Base-by-base conservation (phyloP, 2,797 vertebrate genomes). In the Sphaeramia orbicularis region DNA sequence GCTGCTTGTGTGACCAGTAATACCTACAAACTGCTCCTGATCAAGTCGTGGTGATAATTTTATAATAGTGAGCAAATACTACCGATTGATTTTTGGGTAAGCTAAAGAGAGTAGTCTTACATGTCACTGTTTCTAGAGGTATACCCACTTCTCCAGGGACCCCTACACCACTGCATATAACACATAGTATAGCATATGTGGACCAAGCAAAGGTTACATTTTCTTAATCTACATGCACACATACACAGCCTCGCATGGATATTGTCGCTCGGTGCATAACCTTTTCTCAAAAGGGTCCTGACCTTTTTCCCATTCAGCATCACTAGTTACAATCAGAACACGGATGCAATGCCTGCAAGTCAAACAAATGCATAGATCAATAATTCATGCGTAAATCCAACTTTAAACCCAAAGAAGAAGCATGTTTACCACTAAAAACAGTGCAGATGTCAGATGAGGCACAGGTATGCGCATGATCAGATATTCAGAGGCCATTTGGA, bases 251-350 rank as follows among this genome's bases (percentile, higher is more conserved):
- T 47, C 45, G 42, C 24, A 58, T 10, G 27, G 69, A 50, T 75
- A 80, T 81, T 78, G 75, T 50, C 37, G 44, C 61, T 18, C 38
- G 13, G 44, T 54, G 45, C 55, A 5, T 77, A 79, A 84, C 82
- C 81, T 87, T 89, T 86, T 74, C 72, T 18, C 59, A 43, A 74
- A 49, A 53, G 65, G 8, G 4, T 18, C 47, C 35, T 71, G 71
- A 86, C 53, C 41, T 81, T 80, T 79, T 49, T 79, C 49, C 19
- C 42, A 65, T 81, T 86, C 81, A 73, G 73, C 77, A 41, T 76
- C 75, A 44, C 55, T 5, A 10, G 57, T 79, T 67, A 51, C 65
- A 66, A 51, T 52, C 53, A 24, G 72, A 62, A 74, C 42, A 49
- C 7, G n/a, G 35, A 37, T 19, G 10, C 57, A 55, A 56, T 43